A percentile compares a stretch with the other conserved stretches of the same genome.
Conservation (phyloP, 2,113 vertebrate genomes). For the Zosterops borbonicus region DNA sequence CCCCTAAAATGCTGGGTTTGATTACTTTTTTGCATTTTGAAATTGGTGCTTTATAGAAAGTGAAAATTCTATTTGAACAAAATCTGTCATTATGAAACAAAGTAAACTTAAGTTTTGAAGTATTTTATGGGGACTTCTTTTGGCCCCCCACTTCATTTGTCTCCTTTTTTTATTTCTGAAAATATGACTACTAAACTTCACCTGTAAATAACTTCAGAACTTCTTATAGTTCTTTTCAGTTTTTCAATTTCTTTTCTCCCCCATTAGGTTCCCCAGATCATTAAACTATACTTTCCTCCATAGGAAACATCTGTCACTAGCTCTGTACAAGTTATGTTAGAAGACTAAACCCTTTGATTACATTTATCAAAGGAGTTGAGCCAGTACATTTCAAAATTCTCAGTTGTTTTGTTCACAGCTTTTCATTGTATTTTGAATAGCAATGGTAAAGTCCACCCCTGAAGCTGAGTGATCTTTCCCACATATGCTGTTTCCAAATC, state of each 20-base stretch:
- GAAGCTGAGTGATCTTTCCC: conserved; percentile 58
- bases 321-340: neutral
- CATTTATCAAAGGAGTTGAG: conserved; percentile 23
- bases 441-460: conserved; percentile 2
- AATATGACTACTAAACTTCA: neutral
- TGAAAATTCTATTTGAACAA: neutral
- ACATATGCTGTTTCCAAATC: conserved; percentile 55
- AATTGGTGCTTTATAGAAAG: neutral
- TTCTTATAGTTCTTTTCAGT: neutral
- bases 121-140: neutral
- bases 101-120: neutral
- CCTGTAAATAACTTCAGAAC: neutral
- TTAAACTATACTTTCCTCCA: conserved; percentile 35
- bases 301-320: conserved; percentile 59
- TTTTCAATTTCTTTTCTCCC: conserved; percentile 16
- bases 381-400: conserved; percentile 6
- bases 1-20: neutral
- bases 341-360: conserved; percentile 63
- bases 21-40: neutral
- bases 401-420: conserved; percentile 21
- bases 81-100: neutral
- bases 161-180: neutral
- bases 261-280: conserved; percentile 36
- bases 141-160: neutral
- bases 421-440: conserved; percentile 22